Base-by-base conservation (phyloP, 2,888 invertebrate genomes). In the Lasioglossum figueresi region DNA sequence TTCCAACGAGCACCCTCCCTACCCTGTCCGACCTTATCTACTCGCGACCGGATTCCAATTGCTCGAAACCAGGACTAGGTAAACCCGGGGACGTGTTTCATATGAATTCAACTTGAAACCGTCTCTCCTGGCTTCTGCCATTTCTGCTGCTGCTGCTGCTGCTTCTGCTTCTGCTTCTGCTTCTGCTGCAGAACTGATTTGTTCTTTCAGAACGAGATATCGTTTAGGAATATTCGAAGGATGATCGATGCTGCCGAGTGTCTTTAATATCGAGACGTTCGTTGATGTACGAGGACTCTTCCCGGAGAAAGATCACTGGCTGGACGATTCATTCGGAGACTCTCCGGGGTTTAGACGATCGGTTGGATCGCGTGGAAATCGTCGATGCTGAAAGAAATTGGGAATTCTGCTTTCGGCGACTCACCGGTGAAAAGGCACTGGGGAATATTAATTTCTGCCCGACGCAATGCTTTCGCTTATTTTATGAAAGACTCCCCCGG, bases 211-310 rank as follows among this genome's bases (percentile, higher is more conserved):
- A 68, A 56, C 72, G 80, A 68, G 66, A 66, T 73, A 23, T 19
- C 34, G 43, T 68, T 78, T 66, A 16, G 68, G 78, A 66, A 72
- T 48, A 52, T 63, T 43, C 31, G 10, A n/a, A 45, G 5, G 8
- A 37, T 37, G 45, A 27, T 34, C 12, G 45, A 80, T 48, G 23
- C n/a, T 45, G 10, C 23, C 34, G 66, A 63, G 63, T 63, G 31
- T 37, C 56, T 80, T 81, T 78, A 59, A 78, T 59, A 59, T 71
- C 23, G 70, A n/a, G 68, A 34, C 23, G 66, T 31, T 43, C 27
- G 4, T 23, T 40, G 63, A 37, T 59, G 56, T 12, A 27, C 27
- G 23, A 19, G 73, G 48, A 40, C 45, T 31, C 31, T 31, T 63
- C n/a, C 37, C 27, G 63, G 31, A 63, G 63, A 16, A 31, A 19